Evolutionary conservation across 2,797 vertebrate species (phyloP).

Genomic region (Trachurus trachurus): DNA sequence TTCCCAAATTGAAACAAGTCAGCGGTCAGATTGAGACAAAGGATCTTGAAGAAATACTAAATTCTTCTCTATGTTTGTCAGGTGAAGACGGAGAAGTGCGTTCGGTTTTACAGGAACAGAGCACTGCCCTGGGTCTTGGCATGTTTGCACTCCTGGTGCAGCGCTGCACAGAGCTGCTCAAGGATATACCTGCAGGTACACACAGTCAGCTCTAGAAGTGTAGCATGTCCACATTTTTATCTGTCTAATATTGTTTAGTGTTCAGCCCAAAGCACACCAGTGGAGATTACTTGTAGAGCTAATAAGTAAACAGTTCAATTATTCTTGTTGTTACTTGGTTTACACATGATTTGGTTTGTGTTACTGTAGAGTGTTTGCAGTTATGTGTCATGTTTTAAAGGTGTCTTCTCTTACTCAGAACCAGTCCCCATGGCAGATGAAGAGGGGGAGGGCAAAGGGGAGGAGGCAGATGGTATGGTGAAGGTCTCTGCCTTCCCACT

Average conservation of each 20-base stretch:
- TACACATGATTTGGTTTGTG: background rate
- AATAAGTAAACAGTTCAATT: background rate
- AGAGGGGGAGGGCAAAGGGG: conserved; percentile 77
- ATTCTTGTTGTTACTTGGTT: background rate
- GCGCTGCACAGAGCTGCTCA: conserved; percentile 92
- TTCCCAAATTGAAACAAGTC: conserved; percentile 2
- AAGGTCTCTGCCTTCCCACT: conserved; percentile 91
- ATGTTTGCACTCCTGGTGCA: conserved; percentile 95
- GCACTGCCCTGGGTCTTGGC: conserved; percentile 91
- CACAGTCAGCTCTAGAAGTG: background rate
- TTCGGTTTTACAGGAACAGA: conserved; percentile 94
- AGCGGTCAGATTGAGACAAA: background rate
- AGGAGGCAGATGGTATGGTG: conserved; percentile 88
- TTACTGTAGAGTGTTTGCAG: background rate
- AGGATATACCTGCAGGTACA: conserved; percentile 84
- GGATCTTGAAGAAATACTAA: background rate
- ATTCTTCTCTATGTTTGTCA: conserved; percentile 39
- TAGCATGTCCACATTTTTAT: background rate
- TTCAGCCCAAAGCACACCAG: background rate
- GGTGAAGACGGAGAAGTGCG: conserved; percentile 88
- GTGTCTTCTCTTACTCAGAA: conserved; percentile 63
- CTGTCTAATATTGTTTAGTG: background rate
- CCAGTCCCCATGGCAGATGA: conserved; percentile 74
- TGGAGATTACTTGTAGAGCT: conserved; percentile 1
- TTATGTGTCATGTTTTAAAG: background rate